Percentiles rank a stretch among this genome's conserved stretches.
phyloP scores from a whole-genome alignment of 2,888 invertebrate species.

The Lasius fuliginosus region DNA sequence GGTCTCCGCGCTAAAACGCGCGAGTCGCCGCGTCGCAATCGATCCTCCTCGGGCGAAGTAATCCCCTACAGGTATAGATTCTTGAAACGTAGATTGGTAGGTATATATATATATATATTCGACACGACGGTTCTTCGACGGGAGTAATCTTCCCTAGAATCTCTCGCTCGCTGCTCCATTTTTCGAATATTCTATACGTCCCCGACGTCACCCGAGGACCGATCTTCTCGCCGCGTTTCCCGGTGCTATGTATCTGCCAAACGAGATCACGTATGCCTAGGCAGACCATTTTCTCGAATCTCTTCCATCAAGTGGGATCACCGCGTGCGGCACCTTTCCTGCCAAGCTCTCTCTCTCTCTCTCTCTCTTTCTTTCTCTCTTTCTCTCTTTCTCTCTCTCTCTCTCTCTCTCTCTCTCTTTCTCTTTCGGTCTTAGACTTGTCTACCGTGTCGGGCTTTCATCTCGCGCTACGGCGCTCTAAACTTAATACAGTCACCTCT shows the following conservation, averaged over 20 bases:
- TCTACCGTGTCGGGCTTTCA: neutral
- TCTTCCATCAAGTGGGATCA: slow-evolving; percentile 33
- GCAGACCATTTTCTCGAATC: slow-evolving; percentile 18
- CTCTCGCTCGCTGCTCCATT: neutral
- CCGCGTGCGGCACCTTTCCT: neutral
- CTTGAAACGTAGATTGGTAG: neutral
- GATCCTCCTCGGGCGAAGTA: neutral
- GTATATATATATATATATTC: neutral
- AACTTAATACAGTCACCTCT: neutral
- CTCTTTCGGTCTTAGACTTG: neutral
- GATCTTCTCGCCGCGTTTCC: neutral
- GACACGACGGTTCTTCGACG: neutral
- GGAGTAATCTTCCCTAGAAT: neutral
- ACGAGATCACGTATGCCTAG: slow-evolving; percentile 31
- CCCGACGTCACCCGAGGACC: neutral
- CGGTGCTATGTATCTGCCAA: slow-evolving; percentile 1
- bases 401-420: neutral
- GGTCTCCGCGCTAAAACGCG: neutral
- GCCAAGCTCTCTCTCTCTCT: neutral
- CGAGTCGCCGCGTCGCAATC: neutral
- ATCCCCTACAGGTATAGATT: neutral
- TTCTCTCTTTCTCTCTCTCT: neutral
- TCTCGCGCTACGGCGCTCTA: neutral
- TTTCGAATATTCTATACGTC: slow-evolving; percentile 5
- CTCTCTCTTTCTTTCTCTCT: neutral